Percentiles rank a stretch among this genome's conserved stretches.
These are phyloP conservation scores for Ophion ellenae DNA, from an alignment of 2,888 invertebrate species.

Conservation along the genomic window DNA sequence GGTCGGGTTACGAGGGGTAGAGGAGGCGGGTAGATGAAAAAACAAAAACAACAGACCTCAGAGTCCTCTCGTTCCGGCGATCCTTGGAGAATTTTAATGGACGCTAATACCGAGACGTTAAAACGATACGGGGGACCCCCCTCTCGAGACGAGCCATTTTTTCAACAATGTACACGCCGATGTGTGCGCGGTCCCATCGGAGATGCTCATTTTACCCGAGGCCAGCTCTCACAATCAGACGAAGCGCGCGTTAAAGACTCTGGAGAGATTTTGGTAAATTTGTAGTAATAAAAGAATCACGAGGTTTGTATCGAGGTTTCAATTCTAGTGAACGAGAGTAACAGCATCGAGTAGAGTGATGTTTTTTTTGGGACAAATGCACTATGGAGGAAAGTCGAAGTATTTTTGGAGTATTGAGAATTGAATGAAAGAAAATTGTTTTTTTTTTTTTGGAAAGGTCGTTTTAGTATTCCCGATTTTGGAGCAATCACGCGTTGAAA, in stretches of 20 bases:
- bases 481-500: too few species aligned
- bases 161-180: constrained; percentile 29
- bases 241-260: neutral
- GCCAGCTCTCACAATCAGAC: too few species aligned
- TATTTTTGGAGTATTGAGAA: too few species aligned
- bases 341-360: neutral
- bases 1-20: neutral
- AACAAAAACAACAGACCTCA: neutral
- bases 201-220: constrained; percentile 75
- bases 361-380: neutral
- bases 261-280: neutral
- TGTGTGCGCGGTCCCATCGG: constrained; percentile 50
- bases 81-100: constrained; percentile 79
- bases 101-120: constrained; percentile 84
- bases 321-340: neutral
- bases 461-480: too few species aligned
- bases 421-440: too few species aligned
- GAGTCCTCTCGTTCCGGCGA: constrained; percentile 12
- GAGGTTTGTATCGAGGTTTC: neutral
- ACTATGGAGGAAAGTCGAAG: neutral
- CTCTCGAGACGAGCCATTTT: constrained; percentile 44
- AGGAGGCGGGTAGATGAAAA: constrained; percentile 67
- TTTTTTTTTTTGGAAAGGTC: too few species aligned
- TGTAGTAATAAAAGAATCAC: neutral
- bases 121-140: constrained; percentile 81